These are phyloP conservation scores for Drosophila differens DNA, from an alignment of 2,888 invertebrate genomes.

Conservation along the genomic window DNA sequence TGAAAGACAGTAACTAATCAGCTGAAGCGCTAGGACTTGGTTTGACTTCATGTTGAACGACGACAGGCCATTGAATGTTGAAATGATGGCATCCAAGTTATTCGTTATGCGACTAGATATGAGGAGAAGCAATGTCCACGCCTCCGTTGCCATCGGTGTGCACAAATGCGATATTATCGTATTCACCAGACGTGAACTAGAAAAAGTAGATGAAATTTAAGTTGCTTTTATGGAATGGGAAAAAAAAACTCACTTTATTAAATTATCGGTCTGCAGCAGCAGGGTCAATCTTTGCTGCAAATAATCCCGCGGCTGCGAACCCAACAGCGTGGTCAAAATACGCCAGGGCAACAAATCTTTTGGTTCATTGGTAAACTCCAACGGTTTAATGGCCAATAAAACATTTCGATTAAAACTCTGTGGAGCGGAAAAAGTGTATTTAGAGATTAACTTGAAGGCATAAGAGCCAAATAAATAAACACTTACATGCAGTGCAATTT, in stretches of 20 bases:
- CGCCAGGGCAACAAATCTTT: conserved; percentile 84
- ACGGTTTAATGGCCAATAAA: conserved; percentile 79
- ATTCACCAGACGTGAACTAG: conserved; percentile 74
- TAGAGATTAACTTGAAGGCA: not conserved
- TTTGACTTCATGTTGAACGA: conserved; percentile 84
- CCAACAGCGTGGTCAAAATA: conserved; percentile 80
- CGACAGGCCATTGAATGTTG: conserved; percentile 76
- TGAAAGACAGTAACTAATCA: conserved; percentile 76
- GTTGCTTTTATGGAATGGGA: not conserved
- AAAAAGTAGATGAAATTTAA: conserved; percentile 20
- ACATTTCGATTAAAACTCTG: conserved; percentile 83
- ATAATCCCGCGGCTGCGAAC: conserved; percentile 81
- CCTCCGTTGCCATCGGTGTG: conserved; percentile 84
- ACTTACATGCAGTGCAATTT: conserved; percentile 79
- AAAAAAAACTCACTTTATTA: conserved; percentile 49
- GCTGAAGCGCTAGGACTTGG: conserved; percentile 83
- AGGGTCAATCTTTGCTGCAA: conserved; percentile 77
- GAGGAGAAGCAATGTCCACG: conserved; percentile 81
- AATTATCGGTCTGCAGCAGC: conserved; percentile 64
- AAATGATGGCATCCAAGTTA: conserved; percentile 83
- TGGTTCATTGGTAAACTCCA: conserved; percentile 83
- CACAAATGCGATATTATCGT: conserved; percentile 83
- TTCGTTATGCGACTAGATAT: conserved; percentile 82
- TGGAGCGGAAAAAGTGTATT: not conserved
- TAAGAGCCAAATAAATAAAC: not conserved